These are phyloP conservation scores for Cynocephalus volans DNA, from an alignment of 2,113 vertebrate genomes.

Conservation along the genomic window DNA sequence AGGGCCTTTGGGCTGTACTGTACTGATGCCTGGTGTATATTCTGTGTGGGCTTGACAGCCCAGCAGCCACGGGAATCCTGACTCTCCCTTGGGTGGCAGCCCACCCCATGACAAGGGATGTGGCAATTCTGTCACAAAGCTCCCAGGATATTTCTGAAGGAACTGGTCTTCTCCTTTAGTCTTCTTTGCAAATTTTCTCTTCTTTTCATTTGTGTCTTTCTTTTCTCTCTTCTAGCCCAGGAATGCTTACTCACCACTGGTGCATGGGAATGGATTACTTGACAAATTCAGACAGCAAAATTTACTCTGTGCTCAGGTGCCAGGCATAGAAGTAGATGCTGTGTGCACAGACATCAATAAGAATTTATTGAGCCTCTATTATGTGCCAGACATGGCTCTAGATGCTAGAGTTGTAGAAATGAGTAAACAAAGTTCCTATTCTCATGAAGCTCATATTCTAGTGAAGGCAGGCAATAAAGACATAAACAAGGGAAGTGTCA, in stretches of 20 bases:
- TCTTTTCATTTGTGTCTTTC: background rate
- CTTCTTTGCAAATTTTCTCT: background rate
- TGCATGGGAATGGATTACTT: background rate
- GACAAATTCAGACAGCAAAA: background rate
- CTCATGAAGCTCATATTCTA: background rate
- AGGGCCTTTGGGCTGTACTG: background rate
- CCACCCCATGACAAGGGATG: background rate
- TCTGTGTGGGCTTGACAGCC: background rate
- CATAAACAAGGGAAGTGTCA: background rate
- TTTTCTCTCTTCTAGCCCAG: background rate
- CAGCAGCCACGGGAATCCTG: background rate
- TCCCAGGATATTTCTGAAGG: background rate
- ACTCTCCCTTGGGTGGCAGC: background rate
- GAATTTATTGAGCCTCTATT: background rate
- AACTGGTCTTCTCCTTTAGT: background rate
- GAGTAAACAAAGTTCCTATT: background rate
- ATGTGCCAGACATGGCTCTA: background rate
- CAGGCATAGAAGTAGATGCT: background rate
- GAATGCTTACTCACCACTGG: background rate
- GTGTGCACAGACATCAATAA: background rate
- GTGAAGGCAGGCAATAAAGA: background rate
- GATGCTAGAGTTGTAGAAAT: background rate
- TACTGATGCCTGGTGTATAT: rapidly evolving
- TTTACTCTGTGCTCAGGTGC: slow-evolving; percentile 1
- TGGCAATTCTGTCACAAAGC: background rate